phyloP scores from a whole-genome alignment of 2,113 vertebrate species.

The Dipodomys ordii region DNA sequence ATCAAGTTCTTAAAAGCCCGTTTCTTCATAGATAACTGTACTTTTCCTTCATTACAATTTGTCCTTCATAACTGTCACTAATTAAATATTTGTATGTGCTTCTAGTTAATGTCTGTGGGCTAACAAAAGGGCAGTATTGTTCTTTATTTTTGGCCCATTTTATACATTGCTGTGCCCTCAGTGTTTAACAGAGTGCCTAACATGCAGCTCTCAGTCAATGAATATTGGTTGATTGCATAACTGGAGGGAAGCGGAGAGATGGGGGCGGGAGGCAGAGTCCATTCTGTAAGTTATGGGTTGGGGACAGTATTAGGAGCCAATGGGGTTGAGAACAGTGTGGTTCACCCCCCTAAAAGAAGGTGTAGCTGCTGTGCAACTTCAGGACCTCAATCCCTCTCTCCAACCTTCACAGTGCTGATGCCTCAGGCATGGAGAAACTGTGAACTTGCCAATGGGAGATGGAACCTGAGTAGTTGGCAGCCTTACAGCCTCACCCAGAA shows the following conservation, averaged over 20 bases:
- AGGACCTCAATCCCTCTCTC: neutral
- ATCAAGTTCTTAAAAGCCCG: neutral
- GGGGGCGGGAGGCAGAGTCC: too few species aligned
- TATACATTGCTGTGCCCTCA: neutral
- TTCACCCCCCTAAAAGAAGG: conserved; percentile 23
- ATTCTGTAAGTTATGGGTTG: neutral
- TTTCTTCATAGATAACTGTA: conserved; percentile 14
- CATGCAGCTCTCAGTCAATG: conserved; percentile 31
- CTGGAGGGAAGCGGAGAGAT: neutral
- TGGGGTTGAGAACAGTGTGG: neutral
- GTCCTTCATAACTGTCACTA: conserved; percentile 12
- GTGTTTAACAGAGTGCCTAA: conserved; percentile 18
- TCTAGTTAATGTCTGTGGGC: neutral
- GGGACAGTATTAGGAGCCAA: neutral
- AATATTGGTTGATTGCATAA: conserved; percentile 52
- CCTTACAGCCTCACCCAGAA: conserved; percentile 37
- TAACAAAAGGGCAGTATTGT: neutral
- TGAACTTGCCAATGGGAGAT: conserved; percentile 46
- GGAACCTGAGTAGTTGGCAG: conserved; percentile 65
- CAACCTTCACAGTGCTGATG: conserved; percentile 44
- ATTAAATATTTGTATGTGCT: conserved; percentile 39
- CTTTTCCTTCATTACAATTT: neutral
- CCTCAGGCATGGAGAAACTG: conserved; percentile 24
- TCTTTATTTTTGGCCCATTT: neutral
- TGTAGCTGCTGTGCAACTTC: neutral